These are phyloP conservation scores for Charanyca ferruginea DNA, from an alignment of 2,888 invertebrate genomes.

Conservation along the genomic window DNA sequence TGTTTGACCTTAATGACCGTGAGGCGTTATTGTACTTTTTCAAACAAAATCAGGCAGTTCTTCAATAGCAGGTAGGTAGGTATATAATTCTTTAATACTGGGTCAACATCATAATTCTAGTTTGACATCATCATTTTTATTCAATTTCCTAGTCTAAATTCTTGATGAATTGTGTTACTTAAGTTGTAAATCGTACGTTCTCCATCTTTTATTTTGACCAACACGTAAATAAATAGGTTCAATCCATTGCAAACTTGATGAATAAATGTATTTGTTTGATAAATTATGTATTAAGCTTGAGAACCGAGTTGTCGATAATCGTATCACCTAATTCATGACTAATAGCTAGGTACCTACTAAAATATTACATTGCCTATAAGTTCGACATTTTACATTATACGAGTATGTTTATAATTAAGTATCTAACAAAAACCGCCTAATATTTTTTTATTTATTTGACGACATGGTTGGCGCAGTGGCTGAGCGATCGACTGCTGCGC, in stretches of 20 bases:
- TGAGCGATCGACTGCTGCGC: too few species aligned
- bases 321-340: background rate
- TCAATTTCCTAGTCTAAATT: slow-evolving; percentile 18
- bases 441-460: too few species aligned
- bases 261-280: slow-evolving; percentile 28
- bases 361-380: background rate
- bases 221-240: slow-evolving; percentile 5
- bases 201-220: slow-evolving; percentile 17
- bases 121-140: background rate
- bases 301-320: slow-evolving; percentile 9
- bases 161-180: slow-evolving; percentile 11
- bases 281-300: slow-evolving; percentile 28
- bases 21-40: background rate
- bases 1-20: slow-evolving; percentile 3
- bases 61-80: background rate
- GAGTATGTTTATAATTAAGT: too few species aligned
- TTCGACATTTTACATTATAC: background rate
- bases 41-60: background rate
- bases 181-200: slow-evolving; percentile 3
- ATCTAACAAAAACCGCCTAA: too few species aligned
- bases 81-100: background rate
- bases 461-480: too few species aligned
- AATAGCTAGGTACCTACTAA: background rate
- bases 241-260: slow-evolving; percentile 19
- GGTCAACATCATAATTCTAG: background rate